A percentile compares a stretch with the other conserved stretches of the same genome.
phyloP scores from a whole-genome alignment of 2,113 vertebrate species.

The Columba janthina region DNA sequence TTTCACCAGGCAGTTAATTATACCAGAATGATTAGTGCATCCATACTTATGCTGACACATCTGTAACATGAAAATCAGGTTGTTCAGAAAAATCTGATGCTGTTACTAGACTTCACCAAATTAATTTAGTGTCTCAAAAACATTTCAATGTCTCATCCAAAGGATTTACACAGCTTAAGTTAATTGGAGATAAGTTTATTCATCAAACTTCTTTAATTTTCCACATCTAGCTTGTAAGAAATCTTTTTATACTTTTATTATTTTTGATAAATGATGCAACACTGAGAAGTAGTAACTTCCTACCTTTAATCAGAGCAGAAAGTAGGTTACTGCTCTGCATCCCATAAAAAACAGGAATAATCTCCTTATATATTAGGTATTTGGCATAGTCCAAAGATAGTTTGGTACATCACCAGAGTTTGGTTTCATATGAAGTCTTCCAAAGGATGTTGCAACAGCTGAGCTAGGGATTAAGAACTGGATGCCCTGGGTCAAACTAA shows the following conservation, averaged over 20 bases:
- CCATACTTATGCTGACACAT: slow-evolving; percentile 33
- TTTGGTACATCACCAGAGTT: neutral
- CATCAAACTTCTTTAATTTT: slow-evolving; percentile 56
- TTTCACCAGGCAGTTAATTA: slow-evolving; percentile 67
- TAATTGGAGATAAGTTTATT: slow-evolving; percentile 63
- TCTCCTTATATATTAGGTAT: neutral
- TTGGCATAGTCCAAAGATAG: neutral
- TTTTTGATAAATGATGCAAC: slow-evolving; percentile 40
- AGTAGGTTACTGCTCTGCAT: slow-evolving; percentile 60
- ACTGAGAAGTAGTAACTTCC: slow-evolving; percentile 42
- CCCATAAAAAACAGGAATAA: neutral
- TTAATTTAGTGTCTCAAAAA: slow-evolving; percentile 60
- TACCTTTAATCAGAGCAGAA: slow-evolving; percentile 46
- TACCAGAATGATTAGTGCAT: slow-evolving; percentile 10
- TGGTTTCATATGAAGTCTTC: neutral
- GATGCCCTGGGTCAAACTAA: neutral
- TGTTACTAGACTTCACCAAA: slow-evolving; percentile 50
- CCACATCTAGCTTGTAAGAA: slow-evolving; percentile 9
- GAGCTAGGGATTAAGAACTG: neutral
- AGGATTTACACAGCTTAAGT: slow-evolving; percentile 40
- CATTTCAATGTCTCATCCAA: slow-evolving; percentile 27
- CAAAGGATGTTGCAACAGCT: neutral
- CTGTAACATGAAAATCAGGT: slow-evolving; percentile 54
- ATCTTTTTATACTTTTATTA: neutral
- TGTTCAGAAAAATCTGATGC: slow-evolving; percentile 37